Conservation (phyloP, 1,140 invertebrate species). For the Thaumetopoea pityocampa region DNA sequence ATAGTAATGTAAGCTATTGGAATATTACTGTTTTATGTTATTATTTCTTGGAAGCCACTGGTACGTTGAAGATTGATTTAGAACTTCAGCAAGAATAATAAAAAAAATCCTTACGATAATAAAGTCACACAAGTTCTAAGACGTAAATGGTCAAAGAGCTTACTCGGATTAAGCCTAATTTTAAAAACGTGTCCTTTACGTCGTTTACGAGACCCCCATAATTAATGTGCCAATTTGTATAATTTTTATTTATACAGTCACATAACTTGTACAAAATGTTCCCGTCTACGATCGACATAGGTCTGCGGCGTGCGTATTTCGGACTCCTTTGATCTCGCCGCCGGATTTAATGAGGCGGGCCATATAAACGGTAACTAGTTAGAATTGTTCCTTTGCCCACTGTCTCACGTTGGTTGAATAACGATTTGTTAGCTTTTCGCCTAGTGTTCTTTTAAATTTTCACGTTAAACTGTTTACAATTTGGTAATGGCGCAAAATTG, state of each 20-base stretch:
- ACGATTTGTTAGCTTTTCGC: conserved; percentile 36
- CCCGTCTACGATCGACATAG: conserved; percentile 41
- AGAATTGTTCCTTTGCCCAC: conserved; percentile 52
- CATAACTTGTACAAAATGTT: conserved; percentile 15
- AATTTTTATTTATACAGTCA: conserved; percentile 10
- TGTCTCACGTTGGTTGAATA: conserved; percentile 37
- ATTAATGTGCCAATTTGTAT: too few relatives aligned
- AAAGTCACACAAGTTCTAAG: too few relatives aligned
- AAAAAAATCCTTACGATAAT: too few relatives aligned
- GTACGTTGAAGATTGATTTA: too few relatives aligned
- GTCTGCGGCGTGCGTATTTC: conserved; percentile 58
- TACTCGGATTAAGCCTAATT: too few relatives aligned
- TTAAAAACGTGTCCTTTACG: too few relatives aligned
- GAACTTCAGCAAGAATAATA: too few relatives aligned
- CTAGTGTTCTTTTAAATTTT: conserved; percentile 26
- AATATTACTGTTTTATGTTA: too few relatives aligned
- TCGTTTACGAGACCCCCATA: too few relatives aligned
- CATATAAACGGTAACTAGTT: conserved; percentile 60
- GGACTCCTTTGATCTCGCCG: conserved; percentile 69
- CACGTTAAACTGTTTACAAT: conserved; percentile 17
- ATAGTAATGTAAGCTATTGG: too few relatives aligned
- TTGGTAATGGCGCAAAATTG: conserved; percentile 11
- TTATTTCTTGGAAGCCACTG: too few relatives aligned
- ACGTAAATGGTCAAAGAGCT: too few relatives aligned
- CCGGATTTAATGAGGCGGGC: conserved; percentile 63